Evolutionary conservation across 2,888 invertebrate genomes (phyloP).

Genomic region (Meloe dianella): DNA sequence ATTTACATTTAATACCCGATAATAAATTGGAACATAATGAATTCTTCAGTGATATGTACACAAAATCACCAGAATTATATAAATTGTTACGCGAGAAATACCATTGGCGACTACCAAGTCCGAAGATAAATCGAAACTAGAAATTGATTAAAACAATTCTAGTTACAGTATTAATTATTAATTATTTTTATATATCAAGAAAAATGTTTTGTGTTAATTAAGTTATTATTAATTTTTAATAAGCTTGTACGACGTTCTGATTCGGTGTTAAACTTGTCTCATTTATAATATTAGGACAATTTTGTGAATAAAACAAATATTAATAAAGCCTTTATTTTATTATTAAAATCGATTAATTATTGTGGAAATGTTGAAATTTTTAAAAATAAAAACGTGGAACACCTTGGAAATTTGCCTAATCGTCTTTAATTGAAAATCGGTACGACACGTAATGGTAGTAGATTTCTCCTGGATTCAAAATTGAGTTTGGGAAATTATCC

Average conservation of each 20-base stretch:
- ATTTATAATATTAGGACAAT: too few relatives aligned
- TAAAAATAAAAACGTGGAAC: not conserved
- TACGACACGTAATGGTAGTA: slow-evolving; percentile 67
- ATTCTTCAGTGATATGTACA: slow-evolving; percentile 49
- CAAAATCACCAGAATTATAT: slow-evolving; percentile 51
- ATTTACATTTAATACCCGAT: slow-evolving; percentile 43
- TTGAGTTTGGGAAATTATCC: slow-evolving; percentile 76
- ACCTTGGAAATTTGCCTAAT: not conserved
- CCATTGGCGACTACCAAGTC: slow-evolving; percentile 53
- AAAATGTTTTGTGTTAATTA: too few relatives aligned
- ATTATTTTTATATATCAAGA: not conserved
- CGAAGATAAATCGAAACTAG: not conserved
- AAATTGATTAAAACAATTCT: not conserved
- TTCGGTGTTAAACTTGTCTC: too few relatives aligned
- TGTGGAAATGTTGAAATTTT: not conserved
- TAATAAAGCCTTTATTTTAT: slow-evolving; percentile 6
- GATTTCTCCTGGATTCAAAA: slow-evolving; percentile 73
- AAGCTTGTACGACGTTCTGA: too few relatives aligned
- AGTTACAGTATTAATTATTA: not conserved
- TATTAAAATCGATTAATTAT: not conserved
- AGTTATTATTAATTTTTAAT: too few relatives aligned
- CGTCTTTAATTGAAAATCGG: slow-evolving; percentile 47
- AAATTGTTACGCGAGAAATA: slow-evolving; percentile 50
- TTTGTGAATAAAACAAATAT: not conserved
- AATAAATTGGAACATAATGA: slow-evolving; percentile 49